Base-by-base conservation (phyloP, 2,113 vertebrate species). In the Oriolus oriolus region DNA sequence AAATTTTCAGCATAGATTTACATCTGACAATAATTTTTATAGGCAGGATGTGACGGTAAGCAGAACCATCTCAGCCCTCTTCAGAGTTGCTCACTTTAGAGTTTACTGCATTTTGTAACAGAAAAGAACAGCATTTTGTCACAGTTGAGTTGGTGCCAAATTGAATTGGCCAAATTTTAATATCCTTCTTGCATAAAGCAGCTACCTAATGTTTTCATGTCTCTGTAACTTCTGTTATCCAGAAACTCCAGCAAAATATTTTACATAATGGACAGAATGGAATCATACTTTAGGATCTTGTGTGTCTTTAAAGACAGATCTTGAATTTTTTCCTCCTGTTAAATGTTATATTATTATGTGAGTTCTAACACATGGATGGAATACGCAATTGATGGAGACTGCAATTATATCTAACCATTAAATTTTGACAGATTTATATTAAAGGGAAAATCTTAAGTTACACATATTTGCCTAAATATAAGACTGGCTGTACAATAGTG, bases 401-500 rank as follows among this genome's bases (percentile, higher is more conserved):
- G 14, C 13, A 31, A 16, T 56, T 59, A 47, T 37, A 54, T 30
- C 28, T 59, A 63, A 33, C 8, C 7, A 28, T 15, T 86, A 52
- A 11, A 30, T 57, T 53, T 65, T 39, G 61, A 49, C 26, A 61
- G 31, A 33, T 8, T 44, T 24, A 6, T 42, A 23, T 44, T 76
- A 22, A 82, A 83, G 11, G 7, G 19, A 60, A 85, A 83, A 57
- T 30, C 4, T 45, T 26, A 41, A 31, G 70, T 42, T 49, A 33
- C 14, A 42, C 3, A 8, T 33, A 64, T 10, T 15, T 75, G 6
- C 10, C 9, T 49, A 53, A 74, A 56, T 57, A 26, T 10, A 77
- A 71, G 39, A 53, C 37, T 39, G 42, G 2, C 1, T 49, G 6
- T 52, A 57, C 0, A 1, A 54, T 56, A n/a, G 10, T 41, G 24